These are phyloP conservation scores for Diaphora mendica DNA, from an alignment of 2,888 invertebrate genomes.

Conservation along the genomic window DNA sequence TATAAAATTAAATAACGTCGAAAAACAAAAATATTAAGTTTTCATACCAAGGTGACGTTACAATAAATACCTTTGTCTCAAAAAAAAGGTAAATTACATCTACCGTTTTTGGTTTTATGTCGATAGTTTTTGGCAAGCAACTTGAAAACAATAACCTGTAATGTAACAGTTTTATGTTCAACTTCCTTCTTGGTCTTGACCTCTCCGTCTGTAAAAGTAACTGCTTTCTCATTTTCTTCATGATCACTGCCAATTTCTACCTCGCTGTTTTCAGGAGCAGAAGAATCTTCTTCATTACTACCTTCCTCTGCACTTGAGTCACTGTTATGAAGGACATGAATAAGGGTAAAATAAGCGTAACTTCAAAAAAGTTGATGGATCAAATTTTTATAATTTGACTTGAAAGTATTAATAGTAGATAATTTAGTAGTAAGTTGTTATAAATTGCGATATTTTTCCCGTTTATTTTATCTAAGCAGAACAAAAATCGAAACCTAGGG, in stretches of 20 bases:
- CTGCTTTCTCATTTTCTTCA: conserved; percentile 68
- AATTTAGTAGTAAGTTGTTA: not conserved
- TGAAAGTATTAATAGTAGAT: not conserved
- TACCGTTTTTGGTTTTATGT: too few relatives aligned
- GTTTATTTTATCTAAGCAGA: too few relatives aligned
- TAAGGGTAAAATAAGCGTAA: not conserved
- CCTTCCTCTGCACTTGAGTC: conserved; percentile 78
- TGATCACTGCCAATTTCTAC: conserved; percentile 60
- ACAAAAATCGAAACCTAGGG: too few relatives aligned
- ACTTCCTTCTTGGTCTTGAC: conserved; percentile 62
- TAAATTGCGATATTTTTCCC: too few relatives aligned
- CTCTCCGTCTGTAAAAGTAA: conserved; percentile 69
- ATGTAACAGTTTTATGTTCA: conserved; percentile 73
- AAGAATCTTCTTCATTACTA: conserved; percentile 78
- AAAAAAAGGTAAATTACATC: too few relatives aligned
- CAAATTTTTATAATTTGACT: not conserved
- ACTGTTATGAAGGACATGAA: conserved; percentile 46
- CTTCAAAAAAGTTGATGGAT: not conserved
- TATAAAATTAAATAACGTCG: not conserved
- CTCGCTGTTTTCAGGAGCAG: conserved; percentile 76
- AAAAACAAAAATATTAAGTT: not conserved
- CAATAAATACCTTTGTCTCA: not conserved
- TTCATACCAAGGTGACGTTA: not conserved
- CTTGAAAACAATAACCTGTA: conserved; percentile 62
- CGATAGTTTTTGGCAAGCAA: not conserved